Evolutionary conservation across 2,113 vertebrate species (phyloP), one percentile per base, ranked within the genome.

Genomic region (Carassius carassius): DNA sequence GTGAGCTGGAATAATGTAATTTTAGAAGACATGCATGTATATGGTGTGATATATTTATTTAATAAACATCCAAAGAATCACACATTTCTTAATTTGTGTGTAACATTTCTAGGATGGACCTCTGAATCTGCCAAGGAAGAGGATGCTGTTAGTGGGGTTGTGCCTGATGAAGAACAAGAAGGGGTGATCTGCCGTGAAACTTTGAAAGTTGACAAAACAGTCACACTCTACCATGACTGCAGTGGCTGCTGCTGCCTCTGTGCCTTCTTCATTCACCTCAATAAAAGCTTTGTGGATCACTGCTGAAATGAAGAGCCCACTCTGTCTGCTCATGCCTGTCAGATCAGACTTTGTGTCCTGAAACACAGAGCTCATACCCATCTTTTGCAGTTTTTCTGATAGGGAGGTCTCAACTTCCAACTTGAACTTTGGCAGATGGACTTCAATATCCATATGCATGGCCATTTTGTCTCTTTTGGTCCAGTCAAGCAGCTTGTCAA

Each of bases 221-320:
- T 56, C 17, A 7, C 6, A 19, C 51, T 54, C 51, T 19, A 76
- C 58, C 6, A 56, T 58, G 19, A 21, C 56, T 58, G 56, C 56
- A 97, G 81, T 91, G 84, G 96, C 96, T 0, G 96, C 97, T 0
- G 97, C 96, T 0, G 98, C 98, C 90, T 98, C 96, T 0, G 96
- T 98, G 19, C 97, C 98, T 85, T 98, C 97, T 90, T 99, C 98
- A 0, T 97, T 98, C 86, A 99, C 96, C 72, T 99, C 56, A 58
- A 58, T 10, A 58, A 58, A 58, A 3, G 56, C 19, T 9, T 58
- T 58, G 19, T 58, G 56, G 1, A 21, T 8, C 56, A 58, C 56
- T 10, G 56, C 56, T 58, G 56, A 58, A 58, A 58, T n/a, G 54
- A 21, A 21, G 56, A 58, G 56, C 0, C 56, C 19, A n/a, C 1